Conservation (phyloP, 1,140 invertebrate species). For the Calephelis virginiensis region DNA sequence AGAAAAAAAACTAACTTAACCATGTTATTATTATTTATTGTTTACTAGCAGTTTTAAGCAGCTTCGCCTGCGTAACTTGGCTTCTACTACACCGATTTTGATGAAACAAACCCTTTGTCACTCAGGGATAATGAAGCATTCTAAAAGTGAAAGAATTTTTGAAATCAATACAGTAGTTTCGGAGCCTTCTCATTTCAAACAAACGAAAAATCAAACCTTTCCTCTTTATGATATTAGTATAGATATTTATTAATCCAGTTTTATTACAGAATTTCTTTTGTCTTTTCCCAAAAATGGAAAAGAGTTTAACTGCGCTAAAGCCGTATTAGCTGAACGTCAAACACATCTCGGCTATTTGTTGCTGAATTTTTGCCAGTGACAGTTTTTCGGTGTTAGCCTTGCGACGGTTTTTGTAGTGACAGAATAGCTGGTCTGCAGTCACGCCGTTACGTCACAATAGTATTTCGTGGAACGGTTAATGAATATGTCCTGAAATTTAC, state of each 20-base stretch:
- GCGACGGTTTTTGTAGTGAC: constrained; percentile 7
- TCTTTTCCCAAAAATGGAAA: background rate
- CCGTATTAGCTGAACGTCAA: constrained; percentile 14
- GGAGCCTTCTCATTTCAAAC: too few species aligned
- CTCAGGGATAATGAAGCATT: too few species aligned
- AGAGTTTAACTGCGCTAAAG: constrained; percentile 7
- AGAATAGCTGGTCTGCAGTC: constrained; percentile 10
- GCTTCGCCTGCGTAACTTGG: too few species aligned
- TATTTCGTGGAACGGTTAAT: background rate
- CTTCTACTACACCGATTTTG: too few species aligned
- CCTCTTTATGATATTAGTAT: too few species aligned
- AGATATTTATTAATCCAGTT: background rate
- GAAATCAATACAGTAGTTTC: too few species aligned
- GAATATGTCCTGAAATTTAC: background rate
- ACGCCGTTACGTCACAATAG: background rate
- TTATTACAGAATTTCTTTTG: background rate
- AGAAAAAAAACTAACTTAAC: too few species aligned
- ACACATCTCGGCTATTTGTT: constrained; percentile 2
- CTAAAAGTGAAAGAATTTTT: too few species aligned
- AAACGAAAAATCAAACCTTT: too few species aligned
- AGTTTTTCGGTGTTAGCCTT: constrained; percentile 16
- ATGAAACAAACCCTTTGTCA: too few species aligned
- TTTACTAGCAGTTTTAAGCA: too few species aligned
- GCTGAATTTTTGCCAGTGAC: constrained; percentile 5
- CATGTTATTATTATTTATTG: too few species aligned